Conservation (phyloP, 2,888 invertebrate genomes). For the Arge pagana region DNA sequence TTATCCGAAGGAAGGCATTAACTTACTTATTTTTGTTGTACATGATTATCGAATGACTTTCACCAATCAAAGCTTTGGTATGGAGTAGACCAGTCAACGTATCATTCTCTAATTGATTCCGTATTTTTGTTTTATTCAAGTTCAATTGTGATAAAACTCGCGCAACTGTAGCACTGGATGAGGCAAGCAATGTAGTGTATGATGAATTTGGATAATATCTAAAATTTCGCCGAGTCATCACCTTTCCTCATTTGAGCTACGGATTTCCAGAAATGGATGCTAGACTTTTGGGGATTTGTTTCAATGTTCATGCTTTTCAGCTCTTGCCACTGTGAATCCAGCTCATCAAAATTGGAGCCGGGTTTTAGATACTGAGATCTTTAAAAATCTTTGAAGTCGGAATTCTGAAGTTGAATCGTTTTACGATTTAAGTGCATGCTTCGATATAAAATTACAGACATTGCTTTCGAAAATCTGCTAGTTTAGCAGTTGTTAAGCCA, state of each 20-base stretch:
- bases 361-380: no score
- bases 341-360: constrained; percentile 7
- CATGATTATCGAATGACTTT: no score
- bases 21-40: background rate
- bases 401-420: constrained; percentile 20
- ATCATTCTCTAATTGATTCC: constrained; percentile 11
- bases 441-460: no score
- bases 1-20: background rate
- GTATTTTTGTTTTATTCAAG: constrained; percentile 13
- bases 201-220: constrained; percentile 8
- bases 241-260: background rate
- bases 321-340: constrained; percentile 17
- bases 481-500: background rate
- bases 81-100: no score
- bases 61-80: no score
- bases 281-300: background rate
- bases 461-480: no score
- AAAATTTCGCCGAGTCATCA: no score
- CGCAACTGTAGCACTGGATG: constrained; percentile 18
- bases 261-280: constrained; percentile 7
- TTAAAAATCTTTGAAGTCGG: no score
- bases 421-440: constrained; percentile 19
- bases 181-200: constrained; percentile 7
- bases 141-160: constrained; percentile 17
- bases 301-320: background rate